phyloP scores from a whole-genome alignment of 2,888 invertebrate genomes.

The Merodon equestris region DNA sequence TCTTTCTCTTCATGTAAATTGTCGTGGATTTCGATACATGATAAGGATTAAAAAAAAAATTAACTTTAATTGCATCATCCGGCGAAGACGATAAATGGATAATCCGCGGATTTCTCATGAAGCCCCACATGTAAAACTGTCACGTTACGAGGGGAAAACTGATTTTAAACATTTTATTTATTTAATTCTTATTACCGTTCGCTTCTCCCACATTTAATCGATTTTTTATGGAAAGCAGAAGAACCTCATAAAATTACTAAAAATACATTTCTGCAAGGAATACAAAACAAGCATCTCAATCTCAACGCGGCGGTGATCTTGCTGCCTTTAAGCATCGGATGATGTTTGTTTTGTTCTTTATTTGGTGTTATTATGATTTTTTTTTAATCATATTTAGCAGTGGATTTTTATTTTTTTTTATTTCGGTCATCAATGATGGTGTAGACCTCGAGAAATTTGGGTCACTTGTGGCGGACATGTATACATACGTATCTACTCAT shows the following conservation, averaged over 20 bases:
- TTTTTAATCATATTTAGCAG: slow-evolving; percentile 64
- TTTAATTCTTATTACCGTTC: slow-evolving; percentile 56
- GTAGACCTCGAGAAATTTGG: slow-evolving; percentile 59
- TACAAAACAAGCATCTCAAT: slow-evolving; percentile 27
- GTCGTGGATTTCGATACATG: slow-evolving; percentile 32
- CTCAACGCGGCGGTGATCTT: slow-evolving; percentile 27
- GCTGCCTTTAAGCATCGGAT: slow-evolving; percentile 33
- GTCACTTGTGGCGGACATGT: slow-evolving; percentile 60
- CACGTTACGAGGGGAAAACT: too few species aligned
- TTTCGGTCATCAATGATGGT: slow-evolving; percentile 44
- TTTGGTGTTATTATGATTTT: slow-evolving; percentile 24
- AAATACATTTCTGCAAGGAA: slow-evolving; percentile 47
- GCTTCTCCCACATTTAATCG: slow-evolving; percentile 57
- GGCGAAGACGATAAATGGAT: too few species aligned
- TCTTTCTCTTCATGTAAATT: slow-evolving; percentile 1
- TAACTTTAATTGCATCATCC: too few species aligned
- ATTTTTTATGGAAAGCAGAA: slow-evolving; percentile 61
- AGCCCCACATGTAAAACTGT: too few species aligned
- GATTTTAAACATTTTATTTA: slow-evolving; percentile 16
- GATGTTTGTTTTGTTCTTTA: slow-evolving; percentile 58
- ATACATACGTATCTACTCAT: slow-evolving; percentile 9
- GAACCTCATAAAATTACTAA: slow-evolving; percentile 63
- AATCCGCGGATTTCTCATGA: too few species aligned
- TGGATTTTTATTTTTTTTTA: slow-evolving; percentile 45
- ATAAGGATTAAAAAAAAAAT: too few species aligned